These are phyloP conservation scores for Alentia gelatinosa DNA, from an alignment of 2,888 invertebrate species.

Conservation along the genomic window DNA sequence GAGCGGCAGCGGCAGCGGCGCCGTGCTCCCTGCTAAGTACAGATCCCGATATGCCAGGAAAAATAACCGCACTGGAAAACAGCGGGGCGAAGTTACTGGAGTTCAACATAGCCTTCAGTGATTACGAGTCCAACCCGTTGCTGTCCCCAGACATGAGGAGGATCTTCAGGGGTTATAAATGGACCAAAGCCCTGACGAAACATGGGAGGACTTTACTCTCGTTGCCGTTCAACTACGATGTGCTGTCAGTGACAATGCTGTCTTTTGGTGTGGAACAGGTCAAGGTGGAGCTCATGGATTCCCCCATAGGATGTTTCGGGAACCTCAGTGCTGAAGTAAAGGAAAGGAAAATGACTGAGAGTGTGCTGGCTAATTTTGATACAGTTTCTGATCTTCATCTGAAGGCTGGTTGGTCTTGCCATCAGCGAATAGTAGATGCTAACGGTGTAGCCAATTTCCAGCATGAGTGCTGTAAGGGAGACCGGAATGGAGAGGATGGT, in stretches of 20 bases:
- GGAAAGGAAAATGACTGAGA: neutral
- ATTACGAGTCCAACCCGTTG: neutral
- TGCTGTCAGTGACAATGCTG: constrained; percentile 74
- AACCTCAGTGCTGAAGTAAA: constrained; percentile 43
- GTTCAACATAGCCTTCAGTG: neutral
- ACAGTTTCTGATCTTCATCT: neutral
- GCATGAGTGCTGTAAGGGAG: neutral
- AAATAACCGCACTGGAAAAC: neutral
- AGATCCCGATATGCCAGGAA: no score
- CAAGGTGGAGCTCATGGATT: constrained; percentile 62
- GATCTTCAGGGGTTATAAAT: constrained; percentile 72
- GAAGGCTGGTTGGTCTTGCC: neutral
- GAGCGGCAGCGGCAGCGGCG: no score
- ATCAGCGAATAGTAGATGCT: neutral
- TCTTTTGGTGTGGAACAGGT: constrained; percentile 72
- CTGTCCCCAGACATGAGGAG: constrained; percentile 11
- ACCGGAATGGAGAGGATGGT: neutral
- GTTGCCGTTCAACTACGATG: constrained; percentile 76
- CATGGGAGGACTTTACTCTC: constrained; percentile 76
- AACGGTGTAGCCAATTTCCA: neutral
- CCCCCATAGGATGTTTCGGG: constrained; percentile 50
- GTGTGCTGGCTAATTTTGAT: neutral
- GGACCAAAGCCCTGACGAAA: constrained; percentile 72
- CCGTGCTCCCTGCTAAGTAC: no score
- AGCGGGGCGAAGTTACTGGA: neutral